Evolutionary conservation across 92 coral and sea anemone genomes (phyloP).

Genomic region (Heliopora coerulea): DNA sequence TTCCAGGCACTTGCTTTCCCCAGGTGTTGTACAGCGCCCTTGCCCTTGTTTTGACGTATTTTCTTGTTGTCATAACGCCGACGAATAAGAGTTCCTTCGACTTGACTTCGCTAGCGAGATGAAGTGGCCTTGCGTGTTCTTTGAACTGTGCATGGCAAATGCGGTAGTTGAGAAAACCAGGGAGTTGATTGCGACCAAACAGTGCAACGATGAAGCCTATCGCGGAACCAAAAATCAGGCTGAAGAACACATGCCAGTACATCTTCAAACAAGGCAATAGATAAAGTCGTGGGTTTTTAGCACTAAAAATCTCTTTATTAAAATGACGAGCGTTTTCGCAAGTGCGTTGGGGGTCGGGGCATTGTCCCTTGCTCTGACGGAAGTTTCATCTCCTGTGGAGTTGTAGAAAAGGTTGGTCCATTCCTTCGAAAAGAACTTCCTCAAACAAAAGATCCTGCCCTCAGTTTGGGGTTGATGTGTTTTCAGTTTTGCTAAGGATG

Average conservation of each 20-base stretch:
- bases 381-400: no score
- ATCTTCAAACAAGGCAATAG: not conserved
- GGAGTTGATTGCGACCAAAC: not conserved
- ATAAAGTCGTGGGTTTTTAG: no score
- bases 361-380: no score
- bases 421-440: no score
- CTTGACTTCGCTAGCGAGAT: slow-evolving; percentile 56
- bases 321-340: no score
- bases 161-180: not conserved
- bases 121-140: not conserved
- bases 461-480: no score
- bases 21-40: slow-evolving; percentile 86
- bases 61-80: slow-evolving; percentile 92
- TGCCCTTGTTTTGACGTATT: slow-evolving; percentile 77
- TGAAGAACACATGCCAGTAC: slow-evolving; percentile 6
- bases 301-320: no score
- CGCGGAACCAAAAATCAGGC: slow-evolving; percentile 6
- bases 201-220: not conserved
- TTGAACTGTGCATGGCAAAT: not conserved
- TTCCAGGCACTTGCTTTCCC: slow-evolving; percentile 80
- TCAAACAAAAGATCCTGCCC: no score
- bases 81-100: slow-evolving; percentile 63
- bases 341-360: no score
- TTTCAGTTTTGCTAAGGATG: no score
- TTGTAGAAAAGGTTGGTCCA: no score